Percentiles rank a stretch among this genome's conserved stretches.
phyloP scores from a whole-genome alignment of 2,888 invertebrate species.

The Girardia tigrina region DNA sequence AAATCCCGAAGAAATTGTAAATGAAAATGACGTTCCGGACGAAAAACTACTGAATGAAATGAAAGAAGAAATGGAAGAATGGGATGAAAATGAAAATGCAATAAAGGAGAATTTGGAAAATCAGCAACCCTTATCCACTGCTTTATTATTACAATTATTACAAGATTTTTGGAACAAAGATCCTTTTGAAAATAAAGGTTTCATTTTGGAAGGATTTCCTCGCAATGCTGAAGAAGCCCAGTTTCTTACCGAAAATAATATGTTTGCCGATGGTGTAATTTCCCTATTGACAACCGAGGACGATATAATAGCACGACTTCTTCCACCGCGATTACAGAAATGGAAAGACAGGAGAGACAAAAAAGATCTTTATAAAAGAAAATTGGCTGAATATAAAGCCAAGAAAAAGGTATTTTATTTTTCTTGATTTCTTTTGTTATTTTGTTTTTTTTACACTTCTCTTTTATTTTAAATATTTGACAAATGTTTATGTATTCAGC shows the following conservation, averaged over 20 bases:
- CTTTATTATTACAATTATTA: conserved; percentile 46
- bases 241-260: conserved; percentile 44
- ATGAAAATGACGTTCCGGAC: conserved; percentile 39
- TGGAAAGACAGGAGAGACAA: conserved; percentile 37
- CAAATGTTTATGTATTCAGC: conserved; percentile 39
- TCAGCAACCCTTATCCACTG: conserved; percentile 45
- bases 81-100: conserved; percentile 48
- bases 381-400: conserved; percentile 42
- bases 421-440: not conserved
- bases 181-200: conserved; percentile 46
- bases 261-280: conserved; percentile 48
- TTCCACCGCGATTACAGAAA: conserved; percentile 45
- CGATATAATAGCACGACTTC: conserved; percentile 46
- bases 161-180: conserved; percentile 48
- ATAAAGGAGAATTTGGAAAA: conserved; percentile 47
- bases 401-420: conserved; percentile 44
- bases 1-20: not conserved
- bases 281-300: conserved; percentile 44
- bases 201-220: conserved; percentile 50
- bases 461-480: not conserved
- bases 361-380: conserved; percentile 41
- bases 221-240: conserved; percentile 45
- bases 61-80: conserved; percentile 41
- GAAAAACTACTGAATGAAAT: conserved; percentile 37
- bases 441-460: conserved; percentile 20